Evolutionary conservation across 2,797 vertebrate genomes (phyloP).

Genomic region (Alosa sapidissima): DNA sequence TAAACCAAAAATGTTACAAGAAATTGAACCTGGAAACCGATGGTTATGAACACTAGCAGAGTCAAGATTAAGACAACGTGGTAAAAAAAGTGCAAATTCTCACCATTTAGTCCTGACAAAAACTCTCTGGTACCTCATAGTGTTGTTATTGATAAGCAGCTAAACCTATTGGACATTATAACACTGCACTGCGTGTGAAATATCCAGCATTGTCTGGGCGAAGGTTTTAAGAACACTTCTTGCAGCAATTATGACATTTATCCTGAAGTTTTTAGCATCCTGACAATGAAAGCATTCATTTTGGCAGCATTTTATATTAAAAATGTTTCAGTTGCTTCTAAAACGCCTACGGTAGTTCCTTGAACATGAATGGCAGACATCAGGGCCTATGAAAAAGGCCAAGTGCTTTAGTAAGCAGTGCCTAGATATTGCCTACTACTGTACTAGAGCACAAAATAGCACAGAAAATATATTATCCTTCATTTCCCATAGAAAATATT

Average conservation of each 20-base stretch:
- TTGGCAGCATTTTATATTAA: constrained; percentile 9
- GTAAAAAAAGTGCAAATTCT: constrained; percentile 67
- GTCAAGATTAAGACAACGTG: constrained; percentile 59
- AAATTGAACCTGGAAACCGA: neutral
- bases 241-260: constrained; percentile 11
- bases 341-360: neutral
- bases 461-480: constrained; percentile 24
- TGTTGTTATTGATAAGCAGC: constrained; percentile 9
- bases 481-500: constrained; percentile 14
- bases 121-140: neutral
- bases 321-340: neutral
- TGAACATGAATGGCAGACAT: neutral
- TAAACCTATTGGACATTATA: neutral
- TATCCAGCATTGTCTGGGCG: neutral
- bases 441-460: constrained; percentile 18
- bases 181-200: neutral
- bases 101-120: constrained; percentile 25
- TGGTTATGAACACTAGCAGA: constrained; percentile 8
- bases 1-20: constrained; percentile 12
- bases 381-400: neutral
- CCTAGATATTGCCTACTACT: neutral
- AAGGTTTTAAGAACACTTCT: neutral
- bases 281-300: constrained; percentile 11
- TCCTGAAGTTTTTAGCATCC: constrained; percentile 17
- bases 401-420: neutral